These are phyloP conservation scores for Hirudinaria manillensis DNA, from an alignment of 2,888 invertebrate species.

Conservation along the genomic window DNA sequence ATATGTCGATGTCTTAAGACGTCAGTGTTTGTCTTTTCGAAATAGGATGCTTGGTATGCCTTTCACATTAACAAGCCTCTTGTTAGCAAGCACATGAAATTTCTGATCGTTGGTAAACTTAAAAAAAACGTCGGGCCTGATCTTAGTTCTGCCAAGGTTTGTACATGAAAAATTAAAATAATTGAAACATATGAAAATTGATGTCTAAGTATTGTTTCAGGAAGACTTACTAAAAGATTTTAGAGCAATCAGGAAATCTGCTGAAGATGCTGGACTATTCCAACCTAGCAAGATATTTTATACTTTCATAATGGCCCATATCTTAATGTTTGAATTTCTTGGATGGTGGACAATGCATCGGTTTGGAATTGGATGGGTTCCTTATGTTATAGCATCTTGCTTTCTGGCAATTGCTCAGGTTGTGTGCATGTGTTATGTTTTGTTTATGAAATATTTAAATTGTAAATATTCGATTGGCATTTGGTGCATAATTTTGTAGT, in stretches of 20 bases:
- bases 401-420: slow-evolving; percentile 48
- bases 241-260: slow-evolving; percentile 43
- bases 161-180: neutral
- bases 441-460: no score
- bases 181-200: neutral
- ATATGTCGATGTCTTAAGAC: neutral
- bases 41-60: slow-evolving; percentile 49
- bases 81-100: slow-evolving; percentile 46
- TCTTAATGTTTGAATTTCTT: slow-evolving; percentile 26
- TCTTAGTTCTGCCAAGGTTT: neutral
- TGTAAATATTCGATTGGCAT: no score
- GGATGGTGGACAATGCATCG: slow-evolving; percentile 44
- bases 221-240: slow-evolving; percentile 44
- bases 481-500: no score
- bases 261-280: slow-evolving; percentile 43
- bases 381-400: slow-evolving; percentile 43
- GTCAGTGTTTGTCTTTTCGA: neutral
- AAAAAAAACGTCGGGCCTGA: slow-evolving; percentile 18
- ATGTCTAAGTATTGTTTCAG: slow-evolving; percentile 20
- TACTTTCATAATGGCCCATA: slow-evolving; percentile 11
- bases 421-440: neutral
- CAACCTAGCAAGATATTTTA: neutral
- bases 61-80: slow-evolving; percentile 47
- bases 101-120: slow-evolving; percentile 43
- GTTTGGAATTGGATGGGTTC: slow-evolving; percentile 44